A percentile compares a stretch with the other conserved stretches of the same genome.
phyloP scores from a whole-genome alignment of 2,888 invertebrate species.

The Pheosia tremula region DNA sequence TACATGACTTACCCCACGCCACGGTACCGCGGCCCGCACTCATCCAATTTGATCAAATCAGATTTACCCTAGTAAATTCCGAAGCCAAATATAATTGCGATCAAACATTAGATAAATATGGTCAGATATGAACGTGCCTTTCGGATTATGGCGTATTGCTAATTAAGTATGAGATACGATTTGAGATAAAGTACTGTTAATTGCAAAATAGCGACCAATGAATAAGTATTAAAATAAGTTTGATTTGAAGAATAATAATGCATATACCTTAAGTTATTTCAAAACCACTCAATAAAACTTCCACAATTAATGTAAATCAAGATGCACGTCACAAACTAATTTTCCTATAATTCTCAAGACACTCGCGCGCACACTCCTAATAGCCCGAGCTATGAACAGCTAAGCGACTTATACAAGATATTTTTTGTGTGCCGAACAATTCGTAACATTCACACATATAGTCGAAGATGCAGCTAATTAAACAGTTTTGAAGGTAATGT shows the following conservation, averaged over 20 bases:
- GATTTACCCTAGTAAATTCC: background rate
- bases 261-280: background rate
- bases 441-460: background rate
- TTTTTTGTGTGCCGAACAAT: background rate
- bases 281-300: background rate
- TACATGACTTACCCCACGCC: background rate
- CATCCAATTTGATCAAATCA: constrained; percentile 3
- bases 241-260: too few species aligned
- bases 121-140: background rate
- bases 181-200: background rate
- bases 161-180: background rate
- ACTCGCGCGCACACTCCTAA: background rate
- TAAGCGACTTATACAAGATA: background rate
- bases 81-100: background rate
- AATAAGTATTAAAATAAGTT: too few species aligned
- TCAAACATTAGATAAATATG: background rate
- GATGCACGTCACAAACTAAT: background rate
- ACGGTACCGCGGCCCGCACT: background rate
- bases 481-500: background rate
- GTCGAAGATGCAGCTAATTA: background rate
- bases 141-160: background rate
- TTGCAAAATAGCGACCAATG: background rate
- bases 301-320: background rate
- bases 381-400: background rate
- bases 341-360: background rate